phyloP scores from a whole-genome alignment of 2,797 vertebrate species.

The Danio jaintianensis region DNA sequence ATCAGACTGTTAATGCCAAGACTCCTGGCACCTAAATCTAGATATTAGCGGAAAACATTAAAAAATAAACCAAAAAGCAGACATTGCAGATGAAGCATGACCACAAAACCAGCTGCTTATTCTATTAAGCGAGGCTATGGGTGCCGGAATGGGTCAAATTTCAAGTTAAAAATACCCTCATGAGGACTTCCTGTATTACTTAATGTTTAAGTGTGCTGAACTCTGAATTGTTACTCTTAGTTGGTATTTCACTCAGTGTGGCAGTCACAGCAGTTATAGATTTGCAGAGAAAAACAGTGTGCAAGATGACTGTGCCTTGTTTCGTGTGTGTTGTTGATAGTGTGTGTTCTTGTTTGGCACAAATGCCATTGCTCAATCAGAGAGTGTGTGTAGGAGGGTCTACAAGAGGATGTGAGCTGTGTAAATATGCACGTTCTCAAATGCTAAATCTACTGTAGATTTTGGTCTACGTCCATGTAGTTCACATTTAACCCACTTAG shows the following conservation, averaged over 20 bases:
- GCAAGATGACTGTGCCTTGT: neutral
- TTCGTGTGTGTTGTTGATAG: constrained; percentile 6
- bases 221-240: constrained; percentile 62
- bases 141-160: constrained; percentile 69
- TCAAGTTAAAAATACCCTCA: constrained; percentile 69
- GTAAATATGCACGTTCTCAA: constrained; percentile 34
- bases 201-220: constrained; percentile 61
- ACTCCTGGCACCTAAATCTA: neutral
- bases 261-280: neutral
- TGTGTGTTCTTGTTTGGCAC: constrained; percentile 48
- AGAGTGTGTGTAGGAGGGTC: constrained; percentile 44
- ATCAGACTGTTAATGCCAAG: too few relatives aligned
- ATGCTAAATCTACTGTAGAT: constrained; percentile 8
- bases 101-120: constrained; percentile 76
- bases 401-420: constrained; percentile 32
- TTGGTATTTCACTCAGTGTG: constrained; percentile 32
- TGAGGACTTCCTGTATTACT: constrained; percentile 66
- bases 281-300: constrained; percentile 31
- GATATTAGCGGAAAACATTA: constrained; percentile 56
- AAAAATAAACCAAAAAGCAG: constrained; percentile 65
- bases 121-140: constrained; percentile 70
- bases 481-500: neutral
- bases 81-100: constrained; percentile 70
- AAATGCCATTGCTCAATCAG: constrained; percentile 40
- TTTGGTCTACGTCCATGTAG: neutral